Conservation (phyloP, 1,140 invertebrate species). For the Pissodes strobi region DNA sequence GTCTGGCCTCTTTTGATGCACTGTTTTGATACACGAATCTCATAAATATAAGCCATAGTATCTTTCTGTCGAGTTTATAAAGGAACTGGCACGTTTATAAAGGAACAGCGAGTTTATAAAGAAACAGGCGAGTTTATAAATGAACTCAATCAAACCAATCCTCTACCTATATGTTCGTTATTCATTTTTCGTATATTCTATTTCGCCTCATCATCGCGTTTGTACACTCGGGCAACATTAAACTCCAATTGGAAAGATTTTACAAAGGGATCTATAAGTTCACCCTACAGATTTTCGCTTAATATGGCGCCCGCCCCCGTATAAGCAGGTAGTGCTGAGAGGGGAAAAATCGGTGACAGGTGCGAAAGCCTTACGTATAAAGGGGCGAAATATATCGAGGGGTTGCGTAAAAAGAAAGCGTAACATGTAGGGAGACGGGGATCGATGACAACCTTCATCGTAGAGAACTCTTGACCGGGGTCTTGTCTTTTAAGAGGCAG, state of each 20-base stretch:
- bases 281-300: conserved; percentile 18
- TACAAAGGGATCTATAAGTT: conserved; percentile 10
- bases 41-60: no score
- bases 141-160: no score
- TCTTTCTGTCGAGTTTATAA: no score
- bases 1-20: no score
- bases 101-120: no score
- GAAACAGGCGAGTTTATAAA: no score
- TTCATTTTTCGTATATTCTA: no score
- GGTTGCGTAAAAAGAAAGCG: conserved; percentile 19
- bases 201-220: no score
- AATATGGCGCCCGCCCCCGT: conserved; percentile 28
- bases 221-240: conserved; percentile 1
- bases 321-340: conserved; percentile 27
- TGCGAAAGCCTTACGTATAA: conserved; percentile 20
- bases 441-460: conserved; percentile 13
- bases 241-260: conserved; percentile 15
- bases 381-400: conserved; percentile 19
- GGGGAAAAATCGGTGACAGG: conserved; percentile 28
- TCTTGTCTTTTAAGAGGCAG: neutral
- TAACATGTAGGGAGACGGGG: conserved; percentile 17
- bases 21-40: no score
- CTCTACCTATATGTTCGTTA: no score
- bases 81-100: no score
- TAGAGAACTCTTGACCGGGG: conserved; percentile 10